Percentiles rank a stretch among this genome's conserved stretches.
Conservation (phyloP, 2,888 invertebrate species). For the Tachina grossa region DNA sequence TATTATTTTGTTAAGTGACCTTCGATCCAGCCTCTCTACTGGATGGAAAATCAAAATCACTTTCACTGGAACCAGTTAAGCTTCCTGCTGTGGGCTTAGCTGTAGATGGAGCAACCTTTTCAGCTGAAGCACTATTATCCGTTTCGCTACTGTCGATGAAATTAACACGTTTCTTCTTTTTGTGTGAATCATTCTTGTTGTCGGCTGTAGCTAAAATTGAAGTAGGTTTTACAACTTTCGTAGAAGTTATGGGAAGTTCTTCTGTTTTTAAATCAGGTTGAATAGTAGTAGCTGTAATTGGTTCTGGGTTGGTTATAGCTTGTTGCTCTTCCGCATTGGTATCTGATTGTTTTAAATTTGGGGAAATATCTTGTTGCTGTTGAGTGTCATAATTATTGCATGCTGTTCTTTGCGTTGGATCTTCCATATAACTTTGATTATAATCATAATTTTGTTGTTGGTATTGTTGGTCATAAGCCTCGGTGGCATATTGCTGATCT, state of each 20-base stretch:
- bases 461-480: conserved; percentile 64
- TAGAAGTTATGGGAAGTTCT: conserved; percentile 19
- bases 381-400: conserved; percentile 55
- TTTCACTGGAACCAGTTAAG: conserved; percentile 76
- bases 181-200: conserved; percentile 79
- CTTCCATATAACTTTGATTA: conserved; percentile 56
- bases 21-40: conserved; percentile 73
- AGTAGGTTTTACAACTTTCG: conserved; percentile 73
- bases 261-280: conserved; percentile 31
- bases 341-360: conserved; percentile 6
- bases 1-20: conserved; percentile 50
- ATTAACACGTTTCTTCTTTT: conserved; percentile 82
- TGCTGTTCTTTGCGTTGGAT: conserved; percentile 8
- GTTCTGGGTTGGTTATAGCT: conserved; percentile 15
- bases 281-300: conserved; percentile 2
- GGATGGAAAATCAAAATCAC: conserved; percentile 82
- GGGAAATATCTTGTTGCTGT: conserved; percentile 14
- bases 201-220: conserved; percentile 76
- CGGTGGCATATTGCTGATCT: conserved; percentile 63
- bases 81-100: conserved; percentile 48
- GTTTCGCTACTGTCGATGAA: conserved; percentile 82
- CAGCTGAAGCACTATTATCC: conserved; percentile 80
- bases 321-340: conserved; percentile 13
- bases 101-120: conserved; percentile 72
- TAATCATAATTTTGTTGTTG: conserved; percentile 66